These are phyloP conservation scores for Nibea albiflora DNA, from an alignment of 2,113 vertebrate genomes.

Conservation along the genomic window DNA sequence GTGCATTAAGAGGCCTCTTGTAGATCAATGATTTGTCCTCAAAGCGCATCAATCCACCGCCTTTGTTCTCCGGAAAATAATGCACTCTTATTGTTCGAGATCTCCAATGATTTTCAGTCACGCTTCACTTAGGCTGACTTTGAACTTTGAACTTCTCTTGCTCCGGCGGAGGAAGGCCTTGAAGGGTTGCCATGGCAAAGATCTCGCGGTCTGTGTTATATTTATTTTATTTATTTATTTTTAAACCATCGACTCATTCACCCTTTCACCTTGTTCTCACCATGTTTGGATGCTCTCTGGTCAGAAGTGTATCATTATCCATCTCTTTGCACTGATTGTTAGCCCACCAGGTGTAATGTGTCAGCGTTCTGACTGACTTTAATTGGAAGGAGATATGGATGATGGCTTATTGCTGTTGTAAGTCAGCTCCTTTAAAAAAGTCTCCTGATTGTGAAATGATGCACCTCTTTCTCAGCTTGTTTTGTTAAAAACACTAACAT, in stretches of 20 bases:
- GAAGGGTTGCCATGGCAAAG: slow-evolving; percentile 47
- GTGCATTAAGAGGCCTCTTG: slow-evolving; percentile 30
- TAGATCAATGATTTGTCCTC: slow-evolving; percentile 62
- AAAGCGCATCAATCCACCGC: slow-evolving; percentile 16
- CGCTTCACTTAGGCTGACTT: slow-evolving; percentile 76
- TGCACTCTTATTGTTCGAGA: slow-evolving; percentile 49
- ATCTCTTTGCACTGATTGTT: slow-evolving; percentile 69
- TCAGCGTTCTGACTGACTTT: slow-evolving; percentile 77
- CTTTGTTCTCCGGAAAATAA: slow-evolving; percentile 17
- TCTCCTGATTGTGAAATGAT: slow-evolving; percentile 73
- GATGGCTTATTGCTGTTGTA: slow-evolving; percentile 65
- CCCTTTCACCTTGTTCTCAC: slow-evolving; percentile 74
- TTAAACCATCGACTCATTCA: slow-evolving; percentile 72
- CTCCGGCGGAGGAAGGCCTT: slow-evolving; percentile 59
- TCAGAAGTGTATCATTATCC: slow-evolving; percentile 71
- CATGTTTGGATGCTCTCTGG: slow-evolving; percentile 41
- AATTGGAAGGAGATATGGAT: slow-evolving; percentile 73
- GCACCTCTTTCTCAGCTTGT: slow-evolving; percentile 51
- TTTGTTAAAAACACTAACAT: slow-evolving; percentile 80
- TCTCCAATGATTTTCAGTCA: slow-evolving; percentile 74
- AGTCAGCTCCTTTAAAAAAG: slow-evolving; percentile 64
- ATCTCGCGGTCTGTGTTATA: slow-evolving; percentile 64
- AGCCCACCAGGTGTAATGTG: slow-evolving; percentile 65
- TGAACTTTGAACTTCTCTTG: slow-evolving; percentile 78
- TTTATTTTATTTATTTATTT: slow-evolving; percentile 68